Base-by-base conservation (phyloP, 1,140 invertebrate species). In the Lamellibrachia luymesi region DNA sequence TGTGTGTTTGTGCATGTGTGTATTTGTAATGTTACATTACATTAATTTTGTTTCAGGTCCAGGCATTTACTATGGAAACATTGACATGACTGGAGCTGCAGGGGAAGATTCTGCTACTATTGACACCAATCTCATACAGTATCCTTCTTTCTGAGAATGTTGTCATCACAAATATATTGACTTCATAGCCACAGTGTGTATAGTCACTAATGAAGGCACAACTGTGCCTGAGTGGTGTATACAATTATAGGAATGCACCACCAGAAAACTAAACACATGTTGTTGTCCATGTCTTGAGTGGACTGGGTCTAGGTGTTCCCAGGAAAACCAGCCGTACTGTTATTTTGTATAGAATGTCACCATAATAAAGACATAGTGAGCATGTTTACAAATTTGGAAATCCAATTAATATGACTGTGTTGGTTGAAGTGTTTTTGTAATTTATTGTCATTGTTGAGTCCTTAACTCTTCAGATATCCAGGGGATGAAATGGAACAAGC, bases 51-150 rank as follows among this genome's bases (percentile, higher is more conserved):
- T 91, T 38, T 38, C 91, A 96, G 96, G 96, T 90, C 96, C 96
- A 93, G 96, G 96, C 90, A 94, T 97, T 91, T 96, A 96, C 56
- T 96, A 95, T 95, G 96, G 96, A 51, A 94, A 94, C 50, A 95
- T 96, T 22, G 95, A 96, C 94, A 94, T 95, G 49, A 94, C 94
- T 92, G 95, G 95, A 91, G 93, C 94, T 89, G 94, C 95, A 51
- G 95, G 95, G 27, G 94, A 95, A 5, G 97, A 97, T 93, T 97
- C 97, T 25, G 96, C 97, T 5, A 96, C 97, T 91, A 96, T 96
- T 6, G 97, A 97, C 95, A 97, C 97, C 90, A 97, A 97, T 95
- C 97, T 97, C 92, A 96, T 98, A 93, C 96, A 95, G 93, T 98
- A 97, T 95, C n/a, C 52, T 27, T 51, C 22, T 49, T 90, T 92